A percentile compares a stretch with the other conserved stretches of the same genome.
phyloP scores from a whole-genome alignment of 2,113 vertebrate genomes.

The Charadrius vociferus region DNA sequence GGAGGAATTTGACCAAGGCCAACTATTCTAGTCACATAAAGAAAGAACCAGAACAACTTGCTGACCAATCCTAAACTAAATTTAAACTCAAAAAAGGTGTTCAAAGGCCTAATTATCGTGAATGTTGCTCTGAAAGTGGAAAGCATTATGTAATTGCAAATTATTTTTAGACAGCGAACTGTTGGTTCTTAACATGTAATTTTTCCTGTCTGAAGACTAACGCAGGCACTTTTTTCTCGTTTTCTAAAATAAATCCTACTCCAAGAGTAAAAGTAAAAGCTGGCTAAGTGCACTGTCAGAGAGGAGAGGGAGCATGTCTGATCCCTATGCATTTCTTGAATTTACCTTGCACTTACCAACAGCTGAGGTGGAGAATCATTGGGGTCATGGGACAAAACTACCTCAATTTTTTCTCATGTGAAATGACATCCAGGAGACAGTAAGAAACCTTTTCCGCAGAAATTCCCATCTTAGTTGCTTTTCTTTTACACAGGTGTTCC shows the following conservation, averaged over 20 bases:
- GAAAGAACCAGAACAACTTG: background rate
- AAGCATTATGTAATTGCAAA: background rate
- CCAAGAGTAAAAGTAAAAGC: background rate
- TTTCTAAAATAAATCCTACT: background rate
- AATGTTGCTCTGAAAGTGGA: background rate
- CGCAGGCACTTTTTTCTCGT: background rate
- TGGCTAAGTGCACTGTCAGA: background rate
- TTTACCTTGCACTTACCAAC: background rate
- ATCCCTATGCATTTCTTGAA: background rate
- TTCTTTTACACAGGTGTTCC: background rate
- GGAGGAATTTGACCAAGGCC: background rate
- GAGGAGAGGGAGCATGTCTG: background rate
- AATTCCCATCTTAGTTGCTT: background rate
- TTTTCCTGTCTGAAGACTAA: background rate
- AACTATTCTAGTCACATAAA: background rate
- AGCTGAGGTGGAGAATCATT: background rate
- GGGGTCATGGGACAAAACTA: background rate
- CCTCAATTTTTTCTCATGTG: background rate
- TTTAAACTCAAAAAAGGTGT: background rate
- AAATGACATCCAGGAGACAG: background rate
- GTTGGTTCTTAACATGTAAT: background rate
- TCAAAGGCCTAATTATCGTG: background rate
- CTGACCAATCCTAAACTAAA: background rate
- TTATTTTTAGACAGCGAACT: background rate
- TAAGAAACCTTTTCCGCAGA: background rate